Evolutionary conservation across 1,140 invertebrate genomes (phyloP).

Genomic region (Drosophila biarmipes): DNA sequence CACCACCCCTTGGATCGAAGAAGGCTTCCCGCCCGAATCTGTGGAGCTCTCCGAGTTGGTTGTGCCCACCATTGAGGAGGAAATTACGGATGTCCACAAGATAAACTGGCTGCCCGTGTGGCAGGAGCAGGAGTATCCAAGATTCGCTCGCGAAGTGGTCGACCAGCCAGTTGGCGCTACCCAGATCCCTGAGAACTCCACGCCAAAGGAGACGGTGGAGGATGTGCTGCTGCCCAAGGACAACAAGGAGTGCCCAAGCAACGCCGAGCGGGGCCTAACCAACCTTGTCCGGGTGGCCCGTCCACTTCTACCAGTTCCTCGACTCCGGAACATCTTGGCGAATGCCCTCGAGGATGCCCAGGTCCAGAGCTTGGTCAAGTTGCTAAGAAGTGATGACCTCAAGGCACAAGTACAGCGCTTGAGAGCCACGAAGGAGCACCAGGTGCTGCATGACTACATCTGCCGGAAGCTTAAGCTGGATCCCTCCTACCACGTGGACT

Average conservation of each 20-base stretch:
- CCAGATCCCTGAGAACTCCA: not conserved
- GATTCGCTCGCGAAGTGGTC: not conserved
- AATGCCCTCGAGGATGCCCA: conserved; percentile 58
- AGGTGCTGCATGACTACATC: conserved; percentile 39
- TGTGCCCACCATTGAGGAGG: conserved; percentile 10
- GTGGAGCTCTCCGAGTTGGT: conserved; percentile 13
- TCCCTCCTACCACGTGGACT: conserved; percentile 48
- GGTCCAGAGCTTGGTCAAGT: conserved; percentile 23
- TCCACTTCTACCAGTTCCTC: conserved; percentile 31
- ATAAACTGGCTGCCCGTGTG: conserved; percentile 53
- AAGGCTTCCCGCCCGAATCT: conserved; percentile 16
- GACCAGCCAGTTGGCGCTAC: not conserved
- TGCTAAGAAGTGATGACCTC: conserved; percentile 48
- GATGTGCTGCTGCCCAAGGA: conserved; percentile 7
- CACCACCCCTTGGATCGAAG: not conserved
- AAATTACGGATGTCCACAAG: conserved; percentile 23
- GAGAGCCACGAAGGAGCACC: conserved; percentile 39
- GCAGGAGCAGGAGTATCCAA: conserved; percentile 4
- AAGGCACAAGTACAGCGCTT: conserved; percentile 22
- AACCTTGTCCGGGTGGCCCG: conserved; percentile 55
- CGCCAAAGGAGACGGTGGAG: not conserved
- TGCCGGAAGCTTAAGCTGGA: conserved; percentile 53
- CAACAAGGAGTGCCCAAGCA: conserved; percentile 37
- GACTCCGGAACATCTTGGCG: conserved; percentile 53
- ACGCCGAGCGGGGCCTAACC: conserved; percentile 38